phyloP scores from a whole-genome alignment of 2,113 vertebrate genomes.

The Rostratula benghalensis region DNA sequence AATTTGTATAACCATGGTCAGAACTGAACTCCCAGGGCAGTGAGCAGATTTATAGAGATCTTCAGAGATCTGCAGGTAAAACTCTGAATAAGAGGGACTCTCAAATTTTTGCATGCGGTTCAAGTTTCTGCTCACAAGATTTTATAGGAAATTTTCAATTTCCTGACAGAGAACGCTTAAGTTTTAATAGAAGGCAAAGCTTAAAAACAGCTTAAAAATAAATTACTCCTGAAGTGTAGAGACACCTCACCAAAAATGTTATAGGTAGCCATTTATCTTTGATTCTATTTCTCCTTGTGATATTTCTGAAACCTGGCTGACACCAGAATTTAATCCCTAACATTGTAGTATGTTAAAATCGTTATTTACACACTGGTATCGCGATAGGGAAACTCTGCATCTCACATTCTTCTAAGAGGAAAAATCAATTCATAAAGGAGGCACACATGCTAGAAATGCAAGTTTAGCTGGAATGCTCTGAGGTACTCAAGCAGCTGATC shows the following conservation, averaged over 20 bases:
- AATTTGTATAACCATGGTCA: background rate
- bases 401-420: background rate
- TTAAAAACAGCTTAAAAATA: constrained; percentile 28
- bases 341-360: background rate
- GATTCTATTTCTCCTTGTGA: background rate
- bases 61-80: background rate
- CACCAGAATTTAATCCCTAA: constrained; percentile 5
- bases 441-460: background rate
- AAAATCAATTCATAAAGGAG: constrained; percentile 5
- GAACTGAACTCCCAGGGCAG: background rate
- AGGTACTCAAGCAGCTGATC: background rate
- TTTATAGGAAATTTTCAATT: background rate
- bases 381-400: background rate
- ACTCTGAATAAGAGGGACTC: background rate
- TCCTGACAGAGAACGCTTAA: background rate
- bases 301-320: constrained; percentile 26
- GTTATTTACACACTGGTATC: background rate
- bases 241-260: background rate
- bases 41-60: background rate
- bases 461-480: background rate
- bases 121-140: background rate
- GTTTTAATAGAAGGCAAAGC: background rate
- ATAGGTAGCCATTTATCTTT: background rate
- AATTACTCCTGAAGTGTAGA: background rate
- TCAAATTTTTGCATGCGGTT: background rate